A percentile compares a stretch with the other conserved stretches of the same genome.
Evolutionary conservation across 2,113 vertebrate species (phyloP).

Genomic region (Anhinga rufa): DNA sequence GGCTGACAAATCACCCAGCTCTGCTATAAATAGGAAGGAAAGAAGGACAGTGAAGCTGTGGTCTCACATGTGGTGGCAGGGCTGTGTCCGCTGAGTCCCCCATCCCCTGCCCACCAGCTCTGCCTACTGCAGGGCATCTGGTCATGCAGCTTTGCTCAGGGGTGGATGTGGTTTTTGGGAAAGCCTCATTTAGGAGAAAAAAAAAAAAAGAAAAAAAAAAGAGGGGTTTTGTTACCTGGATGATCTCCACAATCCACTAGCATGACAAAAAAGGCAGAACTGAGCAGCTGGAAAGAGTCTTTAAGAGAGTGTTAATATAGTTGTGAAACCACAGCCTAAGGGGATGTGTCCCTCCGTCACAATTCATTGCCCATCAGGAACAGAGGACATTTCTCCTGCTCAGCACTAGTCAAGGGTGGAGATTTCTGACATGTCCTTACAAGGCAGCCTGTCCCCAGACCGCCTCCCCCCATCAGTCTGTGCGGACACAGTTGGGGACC

Average conservation of each 20-base stretch:
- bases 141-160: neutral
- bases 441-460: neutral
- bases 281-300: neutral
- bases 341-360: neutral
- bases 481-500: neutral
- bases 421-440: neutral
- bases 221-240: neutral
- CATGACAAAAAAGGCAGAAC: neutral
- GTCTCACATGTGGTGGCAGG: neutral
- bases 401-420: neutral
- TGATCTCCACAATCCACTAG: neutral
- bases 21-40: neutral
- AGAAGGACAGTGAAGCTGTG: neutral
- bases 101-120: neutral
- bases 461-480: neutral
- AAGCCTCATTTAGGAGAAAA: neutral
- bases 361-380: neutral
- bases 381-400: neutral
- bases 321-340: conserved; percentile 5
- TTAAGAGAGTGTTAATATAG: neutral
- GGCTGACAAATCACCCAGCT: neutral
- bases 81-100: neutral
- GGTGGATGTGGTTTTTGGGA: neutral
- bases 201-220: neutral
- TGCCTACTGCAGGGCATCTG: neutral